Conservation (phyloP, 2,113 vertebrate species). For the Ceyx cyanopectus region DNA sequence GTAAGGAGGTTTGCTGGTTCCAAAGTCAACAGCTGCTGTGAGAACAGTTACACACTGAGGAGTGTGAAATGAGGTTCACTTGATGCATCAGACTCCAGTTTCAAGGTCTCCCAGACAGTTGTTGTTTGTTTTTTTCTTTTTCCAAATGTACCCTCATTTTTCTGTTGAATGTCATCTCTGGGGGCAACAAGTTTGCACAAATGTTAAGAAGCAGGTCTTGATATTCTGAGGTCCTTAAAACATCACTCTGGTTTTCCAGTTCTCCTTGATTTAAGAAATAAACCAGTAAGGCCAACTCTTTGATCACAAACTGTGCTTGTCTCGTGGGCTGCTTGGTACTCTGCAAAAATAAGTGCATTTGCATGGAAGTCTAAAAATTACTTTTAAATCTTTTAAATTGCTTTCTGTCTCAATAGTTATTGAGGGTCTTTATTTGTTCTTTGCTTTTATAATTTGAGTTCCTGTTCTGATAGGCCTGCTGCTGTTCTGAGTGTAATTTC, state of each 20-base stretch:
- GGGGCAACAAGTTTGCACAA: not conserved
- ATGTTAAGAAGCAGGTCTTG: not conserved
- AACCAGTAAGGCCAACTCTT: slow-evolving; percentile 23
- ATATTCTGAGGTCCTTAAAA: slow-evolving; percentile 4
- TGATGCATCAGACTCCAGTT: rapidly evolving
- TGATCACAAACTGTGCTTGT: not conserved
- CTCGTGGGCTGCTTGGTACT: not conserved
- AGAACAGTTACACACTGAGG: not conserved
- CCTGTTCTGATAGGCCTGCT: not conserved
- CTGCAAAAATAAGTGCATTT: slow-evolving; percentile 37
- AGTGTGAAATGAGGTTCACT: not conserved
- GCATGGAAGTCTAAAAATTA: not conserved
- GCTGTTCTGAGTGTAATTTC: not conserved
- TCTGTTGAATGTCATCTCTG: not conserved
- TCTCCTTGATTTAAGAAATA: slow-evolving; percentile 36
- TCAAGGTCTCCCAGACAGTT: not conserved
- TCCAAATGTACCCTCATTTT: not conserved
- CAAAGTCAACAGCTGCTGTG: not conserved
- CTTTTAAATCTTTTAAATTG: not conserved
- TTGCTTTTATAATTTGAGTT: not conserved
- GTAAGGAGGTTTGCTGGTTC: not conserved
- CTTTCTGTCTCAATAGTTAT: not conserved
- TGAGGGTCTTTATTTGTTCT: not conserved
- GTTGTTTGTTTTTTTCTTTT: not conserved
- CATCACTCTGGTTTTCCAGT: slow-evolving; percentile 32